Conservation (phyloP, 1,140 invertebrate species). For the Drosophila jambulina region DNA sequence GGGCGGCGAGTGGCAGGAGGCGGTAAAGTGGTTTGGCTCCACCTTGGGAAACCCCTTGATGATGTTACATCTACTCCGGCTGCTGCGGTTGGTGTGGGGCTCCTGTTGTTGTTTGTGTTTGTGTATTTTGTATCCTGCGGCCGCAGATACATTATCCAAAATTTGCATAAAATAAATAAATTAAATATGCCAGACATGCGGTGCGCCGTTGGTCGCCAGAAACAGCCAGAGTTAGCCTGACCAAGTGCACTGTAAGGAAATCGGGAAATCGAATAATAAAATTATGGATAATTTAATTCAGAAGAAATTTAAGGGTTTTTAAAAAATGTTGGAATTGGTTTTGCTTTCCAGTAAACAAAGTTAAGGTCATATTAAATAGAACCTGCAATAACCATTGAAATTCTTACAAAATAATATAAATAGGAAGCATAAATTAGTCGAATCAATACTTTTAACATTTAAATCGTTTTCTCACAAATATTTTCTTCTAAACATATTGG, state of each 20-base stretch:
- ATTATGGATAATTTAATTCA: background rate
- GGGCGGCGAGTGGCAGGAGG: background rate
- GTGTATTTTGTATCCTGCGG: slow-evolving; percentile 76
- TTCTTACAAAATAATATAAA: background rate
- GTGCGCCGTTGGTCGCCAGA: slow-evolving; percentile 70
- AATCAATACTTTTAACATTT: too few relatives aligned
- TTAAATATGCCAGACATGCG: slow-evolving; percentile 85
- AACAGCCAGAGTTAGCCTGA: slow-evolving; percentile 45
- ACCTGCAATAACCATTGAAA: background rate
- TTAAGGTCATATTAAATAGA: background rate
- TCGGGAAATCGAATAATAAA: background rate
- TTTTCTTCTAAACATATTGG: too few relatives aligned
- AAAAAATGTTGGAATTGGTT: background rate
- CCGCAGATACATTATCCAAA: slow-evolving; percentile 84
- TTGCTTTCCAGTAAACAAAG: background rate
- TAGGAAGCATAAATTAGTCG: too few relatives aligned
- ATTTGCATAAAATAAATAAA: slow-evolving; percentile 85
- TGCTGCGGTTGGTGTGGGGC: slow-evolving; percentile 41
- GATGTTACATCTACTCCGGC: slow-evolving; percentile 61
- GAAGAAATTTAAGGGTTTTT: background rate
- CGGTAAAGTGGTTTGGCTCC: slow-evolving; percentile 35
- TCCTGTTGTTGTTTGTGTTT: slow-evolving; percentile 62
- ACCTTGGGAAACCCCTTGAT: slow-evolving; percentile 77
- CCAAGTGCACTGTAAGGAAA: slow-evolving; percentile 19
- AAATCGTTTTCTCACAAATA: too few relatives aligned